Evolutionary conservation across 2,113 vertebrate species (phyloP).

Genomic region (Epinephelus moara): DNA sequence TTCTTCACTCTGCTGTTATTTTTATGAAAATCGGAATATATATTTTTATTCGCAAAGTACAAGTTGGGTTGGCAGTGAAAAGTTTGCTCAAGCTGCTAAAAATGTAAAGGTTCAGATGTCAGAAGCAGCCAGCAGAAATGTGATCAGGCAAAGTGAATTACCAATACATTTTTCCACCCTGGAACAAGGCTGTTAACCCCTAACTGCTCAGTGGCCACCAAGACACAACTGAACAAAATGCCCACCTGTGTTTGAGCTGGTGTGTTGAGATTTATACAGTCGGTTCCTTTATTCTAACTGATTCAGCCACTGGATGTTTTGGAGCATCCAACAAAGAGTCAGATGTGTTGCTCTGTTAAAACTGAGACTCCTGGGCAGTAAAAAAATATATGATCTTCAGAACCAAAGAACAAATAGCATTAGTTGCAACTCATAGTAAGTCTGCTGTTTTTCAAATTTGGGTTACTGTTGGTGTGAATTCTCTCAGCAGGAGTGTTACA

Average conservation of each 20-base stretch:
- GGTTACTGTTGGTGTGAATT: not conserved
- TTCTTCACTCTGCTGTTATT: not conserved
- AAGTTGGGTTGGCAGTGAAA: not conserved
- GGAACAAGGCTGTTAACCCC: too few relatives aligned
- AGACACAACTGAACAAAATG: not conserved
- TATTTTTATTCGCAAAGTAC: not conserved
- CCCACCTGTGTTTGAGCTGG: too few relatives aligned
- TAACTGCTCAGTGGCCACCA: too few relatives aligned
- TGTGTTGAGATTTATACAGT: too few relatives aligned
- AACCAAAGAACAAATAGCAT: not conserved
- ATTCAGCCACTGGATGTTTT: not conserved
- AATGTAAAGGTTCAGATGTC: not conserved
- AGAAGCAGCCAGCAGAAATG: not conserved
- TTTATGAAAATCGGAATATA: not conserved
- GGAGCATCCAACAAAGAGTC: not conserved
- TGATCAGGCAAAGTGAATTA: not conserved
- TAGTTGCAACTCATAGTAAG: not conserved
- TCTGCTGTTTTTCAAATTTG: not conserved
- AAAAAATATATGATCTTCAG: not conserved
- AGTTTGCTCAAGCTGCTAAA: not conserved
- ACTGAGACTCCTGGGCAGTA: not conserved
- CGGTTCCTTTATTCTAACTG: not conserved
- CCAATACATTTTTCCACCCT: not conserved
- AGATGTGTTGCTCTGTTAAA: not conserved
- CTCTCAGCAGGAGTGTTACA: slow-evolving; percentile 2